Evolutionary conservation across 2,888 invertebrate species (phyloP).

Genomic region (Ennomos quercinarius): DNA sequence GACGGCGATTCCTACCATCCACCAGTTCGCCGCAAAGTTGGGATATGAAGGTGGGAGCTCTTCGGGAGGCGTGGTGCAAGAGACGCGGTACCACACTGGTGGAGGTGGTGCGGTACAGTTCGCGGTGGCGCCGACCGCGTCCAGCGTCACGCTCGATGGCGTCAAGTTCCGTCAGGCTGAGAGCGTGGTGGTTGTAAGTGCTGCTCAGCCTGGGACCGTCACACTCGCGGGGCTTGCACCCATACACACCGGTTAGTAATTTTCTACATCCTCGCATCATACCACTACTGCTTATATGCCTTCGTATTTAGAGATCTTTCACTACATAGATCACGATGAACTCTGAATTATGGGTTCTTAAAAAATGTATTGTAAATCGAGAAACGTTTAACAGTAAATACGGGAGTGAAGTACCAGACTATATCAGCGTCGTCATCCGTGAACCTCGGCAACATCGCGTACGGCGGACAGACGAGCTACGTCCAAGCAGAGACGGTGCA

Average conservation of each 20-base stretch:
- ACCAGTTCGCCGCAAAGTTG: constrained; percentile 93
- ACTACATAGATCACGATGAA: too few relatives aligned
- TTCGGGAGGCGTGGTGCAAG: constrained; percentile 68
- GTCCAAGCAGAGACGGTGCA: constrained; percentile 65
- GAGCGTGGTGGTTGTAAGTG: constrained; percentile 79
- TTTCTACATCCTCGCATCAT: constrained; percentile 5
- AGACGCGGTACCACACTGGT: constrained; percentile 69
- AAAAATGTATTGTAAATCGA: constrained; percentile 19
- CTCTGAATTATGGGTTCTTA: too few relatives aligned
- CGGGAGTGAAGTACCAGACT: constrained; percentile 81
- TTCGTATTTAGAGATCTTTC: too few relatives aligned
- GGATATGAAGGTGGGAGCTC: constrained; percentile 75
- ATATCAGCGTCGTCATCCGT: constrained; percentile 79
- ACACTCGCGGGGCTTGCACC: constrained; percentile 72
- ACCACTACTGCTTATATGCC: too few relatives aligned
- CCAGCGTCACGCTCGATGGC: constrained; percentile 69
- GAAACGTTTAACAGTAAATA: constrained; percentile 62
- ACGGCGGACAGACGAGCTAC: constrained; percentile 73
- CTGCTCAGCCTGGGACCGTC: constrained; percentile 81
- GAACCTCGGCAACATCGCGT: constrained; percentile 74
- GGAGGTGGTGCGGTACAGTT: constrained; percentile 67
- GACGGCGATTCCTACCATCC: constrained; percentile 91
- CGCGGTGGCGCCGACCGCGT: constrained; percentile 61
- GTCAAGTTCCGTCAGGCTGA: constrained; percentile 87
- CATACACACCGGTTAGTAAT: constrained; percentile 69